Base-by-base conservation (phyloP, 2,113 vertebrate genomes). In the Lota lota region DNA sequence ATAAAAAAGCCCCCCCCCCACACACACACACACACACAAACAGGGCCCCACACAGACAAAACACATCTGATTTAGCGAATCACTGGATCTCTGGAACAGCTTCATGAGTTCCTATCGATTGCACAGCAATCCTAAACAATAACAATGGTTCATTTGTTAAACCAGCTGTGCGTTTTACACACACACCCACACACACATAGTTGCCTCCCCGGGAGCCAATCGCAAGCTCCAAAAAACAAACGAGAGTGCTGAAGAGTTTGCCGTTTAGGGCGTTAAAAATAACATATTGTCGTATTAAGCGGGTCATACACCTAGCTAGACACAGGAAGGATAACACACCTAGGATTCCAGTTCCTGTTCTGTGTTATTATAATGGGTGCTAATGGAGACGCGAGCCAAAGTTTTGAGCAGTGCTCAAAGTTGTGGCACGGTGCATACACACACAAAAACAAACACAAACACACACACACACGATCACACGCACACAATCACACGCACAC, bases 361-460 rank as follows among this genome's bases (percentile, higher is more conserved):
- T 40, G 36, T 40, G 36, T 40, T 40, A 6, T 10, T 40, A 40
- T 40, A 11, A 40, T 6, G 7, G 36, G 36, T 6, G 36, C 6
- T 6, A 11, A 10, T 1, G 36, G 36, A 10, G 40, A 8, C 10
- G 10, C 7, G 65, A 70, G 70, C 7, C 63, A 53, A 78, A 78
- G 79, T 78, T 72, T 47, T 11, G 40, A 47, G 40, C 12, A 2
- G 10, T 78, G 68, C 36, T 60, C 17, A 57, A 57, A 54, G 14
- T 18, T 54, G 12, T 54, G 18, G 7, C 12, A 54, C 51, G 28
- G 7, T 6, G 7, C 4, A 54, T 10, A 14, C 51, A 54, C 51
- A 54, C 51, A 7, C 51, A 58, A 7, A 53, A 7, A 17, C 12
- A 53, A 5, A 12, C 50, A 15, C 11, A 12, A 5, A 53, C 11